Base-by-base conservation (phyloP, 1,140 invertebrate species). In the Phymastichus coffea region DNA sequence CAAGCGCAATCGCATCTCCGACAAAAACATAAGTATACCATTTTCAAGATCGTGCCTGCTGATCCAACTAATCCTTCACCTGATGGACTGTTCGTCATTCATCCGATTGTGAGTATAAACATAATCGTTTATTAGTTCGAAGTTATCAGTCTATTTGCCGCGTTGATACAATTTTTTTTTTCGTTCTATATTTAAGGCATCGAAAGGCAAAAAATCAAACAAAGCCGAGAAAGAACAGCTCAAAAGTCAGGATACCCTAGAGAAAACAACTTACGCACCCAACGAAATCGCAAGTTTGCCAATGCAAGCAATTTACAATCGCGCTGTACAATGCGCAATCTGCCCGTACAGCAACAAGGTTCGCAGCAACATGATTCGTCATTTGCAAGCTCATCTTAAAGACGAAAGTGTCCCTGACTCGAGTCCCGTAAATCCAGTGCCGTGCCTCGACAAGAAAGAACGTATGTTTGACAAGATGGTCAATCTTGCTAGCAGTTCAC, bases 401-500 rank as follows among this genome's bases (percentile, higher is more conserved):
- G 84, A 84, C 54, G 77, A 83, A 57, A 79, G 77, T 0, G 84
- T 86, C 2, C 81, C 87, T 1, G 79, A 85, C 63, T 84, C 81
- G 0, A 84, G 86, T 0, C 86, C 87, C 0, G 85, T 91, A 0
- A 92, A 92, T 79, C 90, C 90, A 0, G 89, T 92, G 0, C 90
- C 90, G 0, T 89, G 88, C 72, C 75, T 91, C 17, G 86, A 89
- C 46, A 86, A 86, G 28, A 88, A 87, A 56, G 89, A 91, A 67
- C 85, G 83, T 62, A 89, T 91, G 84, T 92, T 92, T 70, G 90
- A 92, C 69, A 90, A 89, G 72, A 93, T 92, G 90, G 82, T 86
- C 0, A 93, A 93, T 73, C 77, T 91, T 14, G 89, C 91, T 0
- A 85, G 85, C 20, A 89, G 88, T 70, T 90, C 88, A 1, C 82